These are phyloP conservation scores for Apamea epomidion DNA, from an alignment of 2,888 invertebrate genomes.

Conservation along the genomic window DNA sequence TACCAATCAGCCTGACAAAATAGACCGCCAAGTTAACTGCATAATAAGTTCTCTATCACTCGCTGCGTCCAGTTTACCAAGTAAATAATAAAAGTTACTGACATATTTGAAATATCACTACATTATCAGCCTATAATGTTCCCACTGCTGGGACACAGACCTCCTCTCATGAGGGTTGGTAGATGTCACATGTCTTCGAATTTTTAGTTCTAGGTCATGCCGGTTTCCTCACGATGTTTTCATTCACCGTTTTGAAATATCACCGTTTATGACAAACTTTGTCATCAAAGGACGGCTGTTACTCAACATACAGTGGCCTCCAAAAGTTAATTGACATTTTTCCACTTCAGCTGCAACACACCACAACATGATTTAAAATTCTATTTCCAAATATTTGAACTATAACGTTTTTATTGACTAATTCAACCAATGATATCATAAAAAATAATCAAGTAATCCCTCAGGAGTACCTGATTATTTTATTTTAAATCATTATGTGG, in stretches of 20 bases:
- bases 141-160: too few species aligned
- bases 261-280: neutral
- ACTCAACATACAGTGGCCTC: neutral
- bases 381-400: neutral
- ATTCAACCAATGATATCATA: neutral
- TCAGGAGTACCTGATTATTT: neutral
- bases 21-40: too few species aligned
- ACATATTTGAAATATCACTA: neutral
- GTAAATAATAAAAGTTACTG: neutral
- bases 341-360: neutral
- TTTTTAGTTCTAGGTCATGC: too few species aligned
- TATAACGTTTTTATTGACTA: neutral
- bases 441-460: neutral
- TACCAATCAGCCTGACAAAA: neutral
- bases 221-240: too few species aligned
- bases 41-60: neutral
- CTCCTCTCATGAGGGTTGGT: too few species aligned
- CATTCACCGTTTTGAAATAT: neutral
- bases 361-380: neutral
- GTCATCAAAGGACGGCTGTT: neutral
- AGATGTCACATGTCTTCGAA: too few species aligned
- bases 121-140: too few species aligned
- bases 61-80: neutral
- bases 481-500: neutral
- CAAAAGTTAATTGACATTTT: neutral